Percentiles rank a stretch among this genome's conserved stretches.
Evolutionary conservation across 2,888 invertebrate genomes (phyloP).

Genomic region (Watsonalla cultraria): DNA sequence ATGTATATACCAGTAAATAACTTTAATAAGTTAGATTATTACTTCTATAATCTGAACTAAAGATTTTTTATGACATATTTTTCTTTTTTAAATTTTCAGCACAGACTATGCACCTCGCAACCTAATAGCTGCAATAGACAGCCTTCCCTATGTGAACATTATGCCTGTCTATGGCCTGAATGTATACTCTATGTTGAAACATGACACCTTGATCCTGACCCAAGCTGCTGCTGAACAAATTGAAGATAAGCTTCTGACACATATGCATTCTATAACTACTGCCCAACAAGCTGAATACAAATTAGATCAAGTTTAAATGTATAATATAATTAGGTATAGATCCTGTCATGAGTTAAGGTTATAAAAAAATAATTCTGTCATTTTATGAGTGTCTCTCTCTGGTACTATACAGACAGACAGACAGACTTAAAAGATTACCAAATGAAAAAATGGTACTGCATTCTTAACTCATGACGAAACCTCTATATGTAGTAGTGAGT

Average conservation of each 20-base stretch:
- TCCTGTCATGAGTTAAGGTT: not conserved
- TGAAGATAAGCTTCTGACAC: conserved; percentile 86
- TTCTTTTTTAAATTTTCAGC: conserved; percentile 65
- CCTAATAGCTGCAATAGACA: conserved; percentile 88
- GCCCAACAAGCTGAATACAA: conserved; percentile 73
- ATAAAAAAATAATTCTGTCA: conserved; percentile 7
- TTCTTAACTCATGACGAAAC: too few species aligned
- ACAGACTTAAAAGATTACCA: too few species aligned
- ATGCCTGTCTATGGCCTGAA: conserved; percentile 98
- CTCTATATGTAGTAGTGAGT: too few species aligned
- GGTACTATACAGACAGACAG: too few species aligned
- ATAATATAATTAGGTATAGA: conserved; percentile 7
- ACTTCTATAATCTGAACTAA: not conserved
- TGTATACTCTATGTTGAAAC: conserved; percentile 97
- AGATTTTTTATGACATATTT: conserved; percentile 4
- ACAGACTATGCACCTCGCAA: conserved; percentile 92
- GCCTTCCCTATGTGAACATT: conserved; percentile 90
- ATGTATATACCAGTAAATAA: too few species aligned
- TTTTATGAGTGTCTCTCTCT: not conserved
- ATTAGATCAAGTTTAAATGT: conserved; percentile 77
- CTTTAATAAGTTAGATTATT: too few species aligned
- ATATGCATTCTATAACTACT: conserved; percentile 81
- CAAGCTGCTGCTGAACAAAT: conserved; percentile 89
- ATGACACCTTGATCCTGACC: conserved; percentile 94
- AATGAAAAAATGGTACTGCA: too few species aligned